phyloP scores from a whole-genome alignment of 2,888 invertebrate species.

The Capitulum mitella region DNA sequence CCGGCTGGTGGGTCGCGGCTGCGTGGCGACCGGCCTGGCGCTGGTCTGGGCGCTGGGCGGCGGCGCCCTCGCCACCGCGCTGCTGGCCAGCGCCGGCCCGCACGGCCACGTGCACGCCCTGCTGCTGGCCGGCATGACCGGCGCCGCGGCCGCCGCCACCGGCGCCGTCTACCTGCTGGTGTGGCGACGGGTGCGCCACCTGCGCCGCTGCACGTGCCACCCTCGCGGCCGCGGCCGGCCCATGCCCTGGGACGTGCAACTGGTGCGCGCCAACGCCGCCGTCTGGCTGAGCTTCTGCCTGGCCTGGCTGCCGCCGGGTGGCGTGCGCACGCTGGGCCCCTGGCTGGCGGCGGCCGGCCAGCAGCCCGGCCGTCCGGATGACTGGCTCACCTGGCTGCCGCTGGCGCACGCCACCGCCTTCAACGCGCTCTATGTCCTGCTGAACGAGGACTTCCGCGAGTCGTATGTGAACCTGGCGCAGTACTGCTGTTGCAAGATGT shows the following conservation, averaged over 20 bases:
- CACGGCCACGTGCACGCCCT: neutral
- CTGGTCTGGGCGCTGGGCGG: conserved; percentile 10
- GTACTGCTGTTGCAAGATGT: conserved; percentile 17
- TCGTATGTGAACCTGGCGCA: conserved; percentile 14
- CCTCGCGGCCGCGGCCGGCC: neutral
- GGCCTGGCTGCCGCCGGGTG: neutral
- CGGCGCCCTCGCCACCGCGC: neutral
- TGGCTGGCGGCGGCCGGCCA: neutral
- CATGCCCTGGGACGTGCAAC: neutral
- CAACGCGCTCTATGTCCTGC: neutral
- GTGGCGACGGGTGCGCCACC: neutral
- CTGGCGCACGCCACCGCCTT: neutral
- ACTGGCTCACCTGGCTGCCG: neutral
- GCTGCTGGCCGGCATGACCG: neutral
- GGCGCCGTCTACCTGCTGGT: neutral
- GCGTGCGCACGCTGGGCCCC: neutral
- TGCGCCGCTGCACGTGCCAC: conserved; percentile 20
- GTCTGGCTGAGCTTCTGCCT: conserved; percentile 5
- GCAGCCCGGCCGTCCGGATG: too few relatives aligned
- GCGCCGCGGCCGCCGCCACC: neutral
- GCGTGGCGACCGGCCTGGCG: neutral
- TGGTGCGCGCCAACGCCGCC: neutral
- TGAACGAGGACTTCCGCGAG: conserved; percentile 10
- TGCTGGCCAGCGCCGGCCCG: neutral
- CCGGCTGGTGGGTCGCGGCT: neutral